Base-by-base conservation (phyloP, 2,888 invertebrate genomes). In the Acanthosepion lycidas region DNA sequence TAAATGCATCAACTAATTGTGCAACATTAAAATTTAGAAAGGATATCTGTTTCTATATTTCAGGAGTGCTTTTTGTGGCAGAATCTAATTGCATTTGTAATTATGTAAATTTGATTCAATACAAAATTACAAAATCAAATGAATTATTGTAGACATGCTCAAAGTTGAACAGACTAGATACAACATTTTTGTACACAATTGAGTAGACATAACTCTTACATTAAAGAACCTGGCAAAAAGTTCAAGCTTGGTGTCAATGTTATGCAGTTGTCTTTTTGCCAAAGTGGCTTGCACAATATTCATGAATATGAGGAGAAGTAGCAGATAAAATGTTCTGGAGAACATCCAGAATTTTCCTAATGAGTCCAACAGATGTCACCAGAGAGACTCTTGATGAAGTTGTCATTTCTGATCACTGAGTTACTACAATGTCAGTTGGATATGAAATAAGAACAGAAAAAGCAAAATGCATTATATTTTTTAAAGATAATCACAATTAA, bases 271-370 rank as follows among this genome's bases (percentile, higher is more conserved):
- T 33, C 78, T 78, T 78, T 78, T 33, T 78, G n/a, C 78, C n/a
- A 78, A 78, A 78, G n/a, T n/a, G n/a, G n/a, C 78, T 78, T 78
- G 78, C 78, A 78, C 78, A 78, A 78, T 78, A 78, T 78, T n/a
- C 33, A 33, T 78, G 78, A 78, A 15, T 78, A 78, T 33, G n/a
- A 78, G n/a, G 78, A 78, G 78, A 78, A 15, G n/a, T 12, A n/a
- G n/a, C 18, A n/a, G 78, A n/a, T 78, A 12, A 78, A 33, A 78
- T 78, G 23, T 78, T n/a, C 20, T 78, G n/a, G n/a, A 78, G 18
- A 78, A n/a, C 18, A 78, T 78, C 78, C 78, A n/a, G n/a, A 78
- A 78, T 33, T n/a, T 78, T 78, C n/a, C 23, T 59, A 59, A 78
- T n/a, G 78, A n/a, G 78, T 78, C 12, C 78, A 78, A 33, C 78